A percentile compares a stretch with the other conserved stretches of the same genome.
These are phyloP conservation scores for Archocentrus centrarchus DNA, from an alignment of 2,113 vertebrate genomes.

Conservation along the genomic window DNA sequence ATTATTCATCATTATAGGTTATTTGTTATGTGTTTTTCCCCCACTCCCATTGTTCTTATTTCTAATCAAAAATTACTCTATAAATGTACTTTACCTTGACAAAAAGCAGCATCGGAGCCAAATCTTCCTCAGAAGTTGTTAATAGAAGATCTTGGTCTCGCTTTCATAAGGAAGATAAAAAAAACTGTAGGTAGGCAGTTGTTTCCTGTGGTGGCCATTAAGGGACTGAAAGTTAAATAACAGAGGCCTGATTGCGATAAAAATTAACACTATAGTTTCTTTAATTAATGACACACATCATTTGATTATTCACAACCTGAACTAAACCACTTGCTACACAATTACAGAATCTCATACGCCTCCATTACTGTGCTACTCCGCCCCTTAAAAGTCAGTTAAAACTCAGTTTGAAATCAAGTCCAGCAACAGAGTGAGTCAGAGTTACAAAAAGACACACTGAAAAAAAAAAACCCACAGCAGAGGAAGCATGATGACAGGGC, in stretches of 20 bases:
- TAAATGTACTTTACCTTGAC: background rate
- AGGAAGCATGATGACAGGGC: slow-evolving; percentile 48
- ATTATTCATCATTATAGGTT: background rate
- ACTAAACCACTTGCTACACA: background rate
- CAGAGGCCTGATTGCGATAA: background rate
- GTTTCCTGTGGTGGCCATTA: background rate
- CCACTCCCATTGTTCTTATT: background rate
- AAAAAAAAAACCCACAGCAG: background rate
- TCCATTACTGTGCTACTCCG: background rate
- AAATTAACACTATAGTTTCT: background rate
- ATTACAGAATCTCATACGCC: background rate
- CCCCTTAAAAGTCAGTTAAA: slow-evolving; percentile 45
- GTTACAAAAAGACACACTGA: background rate
- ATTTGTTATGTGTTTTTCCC: background rate
- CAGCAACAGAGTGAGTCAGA: slow-evolving; percentile 1
- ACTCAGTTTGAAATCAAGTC: background rate
- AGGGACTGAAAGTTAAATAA: background rate
- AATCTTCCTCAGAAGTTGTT: background rate
- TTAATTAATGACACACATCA: background rate
- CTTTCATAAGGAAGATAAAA: background rate
- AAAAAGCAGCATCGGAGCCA: background rate
- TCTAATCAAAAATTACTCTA: background rate
- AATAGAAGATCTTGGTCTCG: background rate
- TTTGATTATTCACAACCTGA: background rate
- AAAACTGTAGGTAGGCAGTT: background rate